Conservation (phyloP, 2,888 invertebrate species). For the Sepioteuthis lessoniana region DNA sequence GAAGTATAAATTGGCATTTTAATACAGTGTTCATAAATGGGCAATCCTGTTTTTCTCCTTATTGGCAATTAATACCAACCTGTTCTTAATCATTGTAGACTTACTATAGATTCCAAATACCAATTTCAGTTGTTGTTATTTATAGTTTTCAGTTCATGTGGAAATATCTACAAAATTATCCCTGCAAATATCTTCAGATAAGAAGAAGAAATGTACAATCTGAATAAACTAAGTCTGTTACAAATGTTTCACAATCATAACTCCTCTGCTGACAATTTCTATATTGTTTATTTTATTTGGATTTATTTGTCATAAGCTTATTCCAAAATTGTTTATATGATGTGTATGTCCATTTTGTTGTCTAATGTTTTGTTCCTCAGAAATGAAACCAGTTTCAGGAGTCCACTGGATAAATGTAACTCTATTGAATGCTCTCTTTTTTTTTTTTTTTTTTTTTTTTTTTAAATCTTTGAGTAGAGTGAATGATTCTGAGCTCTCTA, state of each 20-base stretch:
- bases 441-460: too few species aligned
- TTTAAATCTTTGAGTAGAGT: background rate
- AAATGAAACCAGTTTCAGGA: background rate
- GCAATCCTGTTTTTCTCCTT: too few species aligned
- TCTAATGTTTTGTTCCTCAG: background rate
- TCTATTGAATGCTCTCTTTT: background rate
- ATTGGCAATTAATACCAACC: too few species aligned
- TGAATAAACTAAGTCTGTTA: background rate
- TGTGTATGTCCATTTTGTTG: background rate
- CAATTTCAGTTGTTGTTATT: too few species aligned
- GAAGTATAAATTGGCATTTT: too few species aligned
- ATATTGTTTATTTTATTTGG: background rate
- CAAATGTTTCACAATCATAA: background rate
- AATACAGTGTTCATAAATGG: too few species aligned
- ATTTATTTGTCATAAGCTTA: background rate
- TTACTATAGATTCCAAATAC: too few species aligned
- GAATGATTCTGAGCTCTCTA: too few species aligned
- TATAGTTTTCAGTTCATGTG: too few species aligned
- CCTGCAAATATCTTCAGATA: background rate
- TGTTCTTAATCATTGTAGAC: too few species aligned
- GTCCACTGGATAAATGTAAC: background rate
- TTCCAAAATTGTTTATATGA: slow-evolving; percentile 33
- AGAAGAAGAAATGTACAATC: background rate
- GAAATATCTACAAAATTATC: background rate
- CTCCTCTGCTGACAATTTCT: background rate